These are phyloP conservation scores for Sesamia inferens DNA, from an alignment of 2,888 invertebrate genomes.

Conservation along the genomic window DNA sequence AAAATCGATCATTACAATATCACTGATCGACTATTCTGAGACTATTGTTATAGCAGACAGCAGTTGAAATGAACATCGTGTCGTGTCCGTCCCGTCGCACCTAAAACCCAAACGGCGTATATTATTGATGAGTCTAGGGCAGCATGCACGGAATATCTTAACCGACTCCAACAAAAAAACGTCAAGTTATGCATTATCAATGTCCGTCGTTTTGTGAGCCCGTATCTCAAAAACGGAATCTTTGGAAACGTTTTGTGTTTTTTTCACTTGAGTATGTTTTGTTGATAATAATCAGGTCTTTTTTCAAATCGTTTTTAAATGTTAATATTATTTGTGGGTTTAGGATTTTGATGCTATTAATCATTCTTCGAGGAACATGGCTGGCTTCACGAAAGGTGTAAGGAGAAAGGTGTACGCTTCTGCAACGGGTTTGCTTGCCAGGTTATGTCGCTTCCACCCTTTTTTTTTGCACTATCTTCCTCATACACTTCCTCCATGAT, in stretches of 20 bases:
- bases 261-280: slow-evolving; percentile 27
- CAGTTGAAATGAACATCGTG: slow-evolving; percentile 29
- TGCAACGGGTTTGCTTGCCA: not conserved
- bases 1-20: no score
- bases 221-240: slow-evolving; percentile 65
- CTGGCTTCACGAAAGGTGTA: not conserved
- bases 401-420: not conserved
- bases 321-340: slow-evolving; percentile 33
- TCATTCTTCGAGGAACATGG: slow-evolving; percentile 16
- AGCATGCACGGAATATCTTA: slow-evolving; percentile 56
- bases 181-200: slow-evolving; percentile 54
- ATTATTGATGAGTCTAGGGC: slow-evolving; percentile 65
- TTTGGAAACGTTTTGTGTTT: slow-evolving; percentile 43
- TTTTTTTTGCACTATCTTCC: no score
- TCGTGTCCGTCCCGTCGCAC: slow-evolving; percentile 52
- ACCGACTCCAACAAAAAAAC: slow-evolving; percentile 50
- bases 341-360: slow-evolving; percentile 12
- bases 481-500: no score
- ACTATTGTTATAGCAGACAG: no score
- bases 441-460: no score
- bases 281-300: slow-evolving; percentile 57
- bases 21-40: no score
- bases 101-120: slow-evolving; percentile 46
- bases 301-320: slow-evolving; percentile 41
- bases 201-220: slow-evolving; percentile 60